Evolutionary conservation across 2,113 vertebrate species (phyloP).

Genomic region (Lampris megalopsis): DNA sequence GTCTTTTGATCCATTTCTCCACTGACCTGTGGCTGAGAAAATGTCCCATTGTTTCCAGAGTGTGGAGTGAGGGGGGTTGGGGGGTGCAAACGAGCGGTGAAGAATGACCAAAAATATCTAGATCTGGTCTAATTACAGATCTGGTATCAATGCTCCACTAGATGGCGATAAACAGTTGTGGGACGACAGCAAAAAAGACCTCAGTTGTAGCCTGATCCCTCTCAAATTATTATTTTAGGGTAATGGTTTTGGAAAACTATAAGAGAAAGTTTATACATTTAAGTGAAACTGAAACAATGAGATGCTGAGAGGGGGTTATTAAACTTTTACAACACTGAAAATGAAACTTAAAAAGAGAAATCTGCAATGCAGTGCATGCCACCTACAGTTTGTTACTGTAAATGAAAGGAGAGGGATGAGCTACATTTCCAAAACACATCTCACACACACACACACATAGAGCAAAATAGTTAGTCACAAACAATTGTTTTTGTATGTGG

Average conservation of each 20-base stretch:
- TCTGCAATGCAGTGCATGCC: conserved; percentile 45
- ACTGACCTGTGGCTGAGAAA: conserved; percentile 64
- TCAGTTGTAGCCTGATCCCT: background rate
- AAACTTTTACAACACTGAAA: conserved; percentile 55
- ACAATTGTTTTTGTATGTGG: background rate
- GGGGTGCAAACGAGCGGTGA: conserved; percentile 70
- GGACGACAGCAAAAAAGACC: background rate
- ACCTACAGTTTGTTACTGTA: conserved; percentile 57
- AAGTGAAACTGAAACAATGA: conserved; percentile 61
- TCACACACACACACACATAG: conserved; percentile 49
- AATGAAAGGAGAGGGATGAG: conserved; percentile 33
- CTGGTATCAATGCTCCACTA: conserved; percentile 75
- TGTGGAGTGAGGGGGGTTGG: conserved; percentile 66
- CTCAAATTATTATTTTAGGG: conserved; percentile 22
- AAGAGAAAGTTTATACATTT: conserved; percentile 28
- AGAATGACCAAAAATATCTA: conserved; percentile 15
- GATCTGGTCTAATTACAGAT: conserved; percentile 70
- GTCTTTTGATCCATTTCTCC: conserved; percentile 68
- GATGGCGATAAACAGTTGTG: conserved; percentile 81
- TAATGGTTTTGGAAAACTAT: conserved; percentile 10
- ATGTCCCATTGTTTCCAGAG: conserved; percentile 80
- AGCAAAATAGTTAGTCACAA: conserved; percentile 60
- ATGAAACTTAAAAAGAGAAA: conserved; percentile 50
- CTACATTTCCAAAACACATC: conserved; percentile 72
- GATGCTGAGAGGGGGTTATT: background rate